Evolutionary conservation across 2,888 invertebrate genomes (phyloP), one percentile per base, ranked within the genome.

Genomic region (Oegoconia quadripuncta): DNA sequence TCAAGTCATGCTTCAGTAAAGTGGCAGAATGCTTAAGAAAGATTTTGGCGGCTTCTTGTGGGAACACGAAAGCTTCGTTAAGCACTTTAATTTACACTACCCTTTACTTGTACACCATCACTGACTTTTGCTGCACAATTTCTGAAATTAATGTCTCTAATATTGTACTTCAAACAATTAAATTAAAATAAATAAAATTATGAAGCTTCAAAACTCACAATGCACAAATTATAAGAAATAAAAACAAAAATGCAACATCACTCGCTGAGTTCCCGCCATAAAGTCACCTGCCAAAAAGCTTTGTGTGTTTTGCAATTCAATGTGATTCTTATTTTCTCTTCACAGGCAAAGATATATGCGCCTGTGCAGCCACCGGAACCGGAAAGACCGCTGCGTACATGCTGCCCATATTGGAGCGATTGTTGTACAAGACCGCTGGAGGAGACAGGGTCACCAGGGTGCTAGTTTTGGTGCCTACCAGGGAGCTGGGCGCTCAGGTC

Each of bases 371-470:
- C 0, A 99, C 99, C 0, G 99, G 99, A 35, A 94, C 96, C 5
- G 98, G 99, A 37, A 99, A 99, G 89, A 99, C 99, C 0, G 98
- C 97, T 0, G 99, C 99, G 0, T 99, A 98, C 76, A 98, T 99
- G 96, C 82, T 99, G 54, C 99, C 99, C 0, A 97, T 98, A 1
- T 70, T 99, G 36, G 99, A 99, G 82, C 90, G 99, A 46, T 89
- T 99, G 44, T 77, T 99, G 8, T 98, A 95, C 74, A 92, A 95
- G 53, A 94, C 97, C 0, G 90, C 96, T 0, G 88, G 91, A 22
- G 90, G 92, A 18, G 79, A 79, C 46, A 52, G 92, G 77, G 57
- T 89, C 87, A 65, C 90, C 90, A 28, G 90, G 90, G 99, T 99
- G 0, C 82, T 99, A 5, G 95, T 99, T 3, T 78, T 99, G 13